Conservation (phyloP, 1,140 invertebrate species). For the Stegodyphus mimosarum region DNA sequence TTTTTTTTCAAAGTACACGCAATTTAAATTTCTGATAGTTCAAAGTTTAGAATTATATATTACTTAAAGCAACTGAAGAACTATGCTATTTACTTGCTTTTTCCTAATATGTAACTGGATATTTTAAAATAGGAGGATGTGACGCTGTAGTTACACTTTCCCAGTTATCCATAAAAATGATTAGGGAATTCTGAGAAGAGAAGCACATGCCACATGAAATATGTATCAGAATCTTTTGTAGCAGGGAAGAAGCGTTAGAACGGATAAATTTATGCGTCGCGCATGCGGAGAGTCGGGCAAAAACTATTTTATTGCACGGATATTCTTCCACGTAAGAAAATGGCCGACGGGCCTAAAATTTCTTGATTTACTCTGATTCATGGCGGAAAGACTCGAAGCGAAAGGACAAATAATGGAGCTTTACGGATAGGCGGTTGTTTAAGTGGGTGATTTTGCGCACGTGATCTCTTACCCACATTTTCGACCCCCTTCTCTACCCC, state of each 20-base stretch:
- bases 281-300: constrained; percentile 25
- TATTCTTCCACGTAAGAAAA: constrained; percentile 30
- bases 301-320: constrained; percentile 47
- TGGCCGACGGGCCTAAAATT: constrained; percentile 38
- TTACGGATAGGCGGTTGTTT: constrained; percentile 38
- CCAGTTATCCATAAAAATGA: neutral
- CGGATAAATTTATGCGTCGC: constrained; percentile 44
- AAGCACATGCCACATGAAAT: constrained; percentile 27
- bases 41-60: too few species aligned
- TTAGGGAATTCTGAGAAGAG: constrained; percentile 5
- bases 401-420: constrained; percentile 47
- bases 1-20: too few species aligned
- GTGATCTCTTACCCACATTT: constrained; percentile 39
- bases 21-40: too few species aligned
- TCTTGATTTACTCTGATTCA: constrained; percentile 55
- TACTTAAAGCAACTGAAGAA: too few species aligned
- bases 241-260: constrained; percentile 26
- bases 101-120: too few species aligned
- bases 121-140: too few species aligned
- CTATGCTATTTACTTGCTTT: too few species aligned
- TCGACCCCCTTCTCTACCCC: too few species aligned
- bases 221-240: constrained; percentile 30
- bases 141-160: too few species aligned
- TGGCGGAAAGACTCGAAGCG: constrained; percentile 18
- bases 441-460: constrained; percentile 47